Base-by-base conservation (phyloP, 2,797 vertebrate species). In the Brachyalestes nurse region DNA sequence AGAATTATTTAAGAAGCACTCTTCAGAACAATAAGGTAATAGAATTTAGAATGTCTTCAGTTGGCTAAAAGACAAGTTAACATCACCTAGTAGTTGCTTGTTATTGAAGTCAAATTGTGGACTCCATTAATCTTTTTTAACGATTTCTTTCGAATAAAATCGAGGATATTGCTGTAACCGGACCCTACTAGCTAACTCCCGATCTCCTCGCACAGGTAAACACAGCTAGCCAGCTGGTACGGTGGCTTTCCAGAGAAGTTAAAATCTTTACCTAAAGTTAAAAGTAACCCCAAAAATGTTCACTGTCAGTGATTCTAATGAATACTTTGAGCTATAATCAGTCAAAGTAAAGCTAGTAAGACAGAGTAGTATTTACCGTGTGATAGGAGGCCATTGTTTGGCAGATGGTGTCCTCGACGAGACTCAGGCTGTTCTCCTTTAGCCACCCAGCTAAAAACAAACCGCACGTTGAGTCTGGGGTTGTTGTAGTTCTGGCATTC, bases 391-490 rank as follows among this genome's bases (percentile, higher is more conserved):
- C 67, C 80, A 82, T 77, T 72, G 28, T 76, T 70, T 28, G 5
- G 47, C 14, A 4, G 45, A 19, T n/a, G 5, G 28, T 34, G 25
- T 23, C 55, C 67, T 70, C 19, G 28, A 61, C 13, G 1, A 16
- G n/a, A 2, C 25, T 16, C 16, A 21, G 58, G 79, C n/a, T n/a
- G n/a, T n/a, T n/a, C n/a, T n/a, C n/a, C n/a, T 64, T 62, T 65
- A 65, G 62, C 62, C 47, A 78, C 47, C 19, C 0, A 5, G 83
- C 83, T 84, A 84, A 86, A 86, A 84, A 86, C 83, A 84, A 81
- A 84, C 58, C 73, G 12, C 65, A 77, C 55, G 65, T 6, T 12
- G n/a, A 42, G 17, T 40, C 62, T n/a, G n/a, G 16, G 23, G 23
- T 40, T 65, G 62, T 38, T 65, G 28, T 38, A 65, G 62, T 65